Conservation (phyloP, 2,113 vertebrate genomes). For the Aviceda subcristata region DNA sequence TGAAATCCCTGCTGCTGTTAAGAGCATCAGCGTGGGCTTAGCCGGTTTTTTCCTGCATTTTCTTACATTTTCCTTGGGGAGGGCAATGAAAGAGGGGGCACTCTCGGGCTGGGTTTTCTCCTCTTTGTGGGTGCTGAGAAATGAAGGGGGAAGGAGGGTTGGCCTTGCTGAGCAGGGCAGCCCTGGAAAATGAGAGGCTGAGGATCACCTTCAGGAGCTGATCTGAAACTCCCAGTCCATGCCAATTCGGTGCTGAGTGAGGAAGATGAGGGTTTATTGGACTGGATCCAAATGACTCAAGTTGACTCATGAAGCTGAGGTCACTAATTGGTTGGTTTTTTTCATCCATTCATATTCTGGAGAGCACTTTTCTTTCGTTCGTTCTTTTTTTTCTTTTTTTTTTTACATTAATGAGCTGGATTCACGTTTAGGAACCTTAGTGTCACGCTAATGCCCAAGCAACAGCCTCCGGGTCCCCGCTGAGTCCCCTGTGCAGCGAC, state of each 20-base stretch:
- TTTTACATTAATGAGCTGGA: neutral
- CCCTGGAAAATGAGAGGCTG: neutral
- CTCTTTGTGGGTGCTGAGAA: neutral
- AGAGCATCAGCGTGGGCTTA: rapidly evolving
- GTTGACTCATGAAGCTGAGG: neutral
- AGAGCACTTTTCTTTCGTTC: neutral
- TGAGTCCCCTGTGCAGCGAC: neutral
- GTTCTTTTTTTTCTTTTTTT: rapidly evolving
- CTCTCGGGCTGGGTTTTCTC: neutral
- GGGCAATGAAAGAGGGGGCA: rapidly evolving
- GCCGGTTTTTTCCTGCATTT: neutral
- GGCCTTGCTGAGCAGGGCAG: neutral
- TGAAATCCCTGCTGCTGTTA: neutral
- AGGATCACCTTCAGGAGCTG: neutral
- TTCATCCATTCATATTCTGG: neutral
- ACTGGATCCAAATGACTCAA: neutral
- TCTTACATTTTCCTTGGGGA: rapidly evolving
- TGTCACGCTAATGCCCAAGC: neutral
- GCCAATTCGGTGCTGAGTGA: neutral
- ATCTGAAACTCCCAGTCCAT: neutral
- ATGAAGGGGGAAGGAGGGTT: neutral
- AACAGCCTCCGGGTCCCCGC: neutral
- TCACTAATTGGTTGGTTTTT: neutral
- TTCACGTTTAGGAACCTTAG: neutral
- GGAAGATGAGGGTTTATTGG: neutral